Conservation (phyloP, 2,888 invertebrate genomes). For the Orthosia gracilis region DNA sequence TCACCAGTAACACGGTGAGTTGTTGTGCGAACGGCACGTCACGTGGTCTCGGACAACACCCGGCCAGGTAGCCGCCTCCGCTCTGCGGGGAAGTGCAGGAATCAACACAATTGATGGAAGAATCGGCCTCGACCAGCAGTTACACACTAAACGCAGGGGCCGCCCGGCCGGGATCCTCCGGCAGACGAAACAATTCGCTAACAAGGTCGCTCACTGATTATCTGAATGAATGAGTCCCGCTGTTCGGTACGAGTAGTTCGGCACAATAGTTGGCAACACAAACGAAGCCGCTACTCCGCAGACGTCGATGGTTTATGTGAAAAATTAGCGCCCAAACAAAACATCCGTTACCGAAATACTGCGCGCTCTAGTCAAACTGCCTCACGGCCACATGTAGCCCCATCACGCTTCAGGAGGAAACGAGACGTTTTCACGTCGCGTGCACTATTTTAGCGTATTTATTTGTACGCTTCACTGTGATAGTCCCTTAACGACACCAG, state of each 20-base stretch:
- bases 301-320: constrained; percentile 47
- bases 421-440: constrained; percentile 10
- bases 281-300: constrained; percentile 16
- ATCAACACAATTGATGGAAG: constrained; percentile 56
- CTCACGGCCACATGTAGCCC: not conserved
- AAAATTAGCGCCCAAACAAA: constrained; percentile 57
- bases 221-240: constrained; percentile 48
- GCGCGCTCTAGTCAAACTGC: constrained; percentile 18
- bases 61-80: constrained; percentile 14
- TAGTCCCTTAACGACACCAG: too few relatives aligned
- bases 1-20: not conserved
- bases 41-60: constrained; percentile 13
- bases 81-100: constrained; percentile 40
- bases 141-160: constrained; percentile 47
- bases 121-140: constrained; percentile 59
- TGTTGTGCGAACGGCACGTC: constrained; percentile 24
- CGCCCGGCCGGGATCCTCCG: constrained; percentile 53
- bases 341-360: constrained; percentile 68
- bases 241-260: constrained; percentile 19
- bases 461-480: constrained; percentile 22
- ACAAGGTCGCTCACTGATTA: constrained; percentile 67
- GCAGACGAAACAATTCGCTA: constrained; percentile 69
- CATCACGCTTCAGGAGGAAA: constrained; percentile 5
- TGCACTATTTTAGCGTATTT: constrained; percentile 12
- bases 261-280: constrained; percentile 41